Base-by-base conservation (phyloP, 2,888 invertebrate species). In the Lathronympha strigana region DNA sequence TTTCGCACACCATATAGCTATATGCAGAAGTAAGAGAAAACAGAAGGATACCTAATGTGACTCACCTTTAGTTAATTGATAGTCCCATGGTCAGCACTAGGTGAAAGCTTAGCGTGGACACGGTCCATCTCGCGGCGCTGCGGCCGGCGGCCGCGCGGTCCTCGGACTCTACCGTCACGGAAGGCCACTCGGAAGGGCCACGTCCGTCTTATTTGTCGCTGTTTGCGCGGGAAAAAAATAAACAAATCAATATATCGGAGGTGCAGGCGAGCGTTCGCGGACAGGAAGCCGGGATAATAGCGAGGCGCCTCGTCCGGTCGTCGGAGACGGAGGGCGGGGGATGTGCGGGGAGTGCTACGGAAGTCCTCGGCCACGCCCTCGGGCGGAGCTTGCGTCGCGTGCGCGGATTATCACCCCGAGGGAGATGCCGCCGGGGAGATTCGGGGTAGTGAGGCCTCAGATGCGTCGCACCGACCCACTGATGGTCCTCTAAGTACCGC, bases 211-310 rank as follows among this genome's bases (percentile, higher is more conserved):
- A 85, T 85, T 84, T 81, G 85, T 82, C 84, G 67, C 84, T 78
- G 80, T 83, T 83, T 79, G 79, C 84, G 82, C 82, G 86, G 81
- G 81, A 86, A 90, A 88, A 81, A 90, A 90, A 91, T 87, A 90
- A 91, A 92, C 90, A 90, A 86, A 90, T 90, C 89, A 82, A 89
- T 89, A 83, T 84, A 85, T 88, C 81, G 83, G 76, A 76, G 86
- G 82, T 84, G 78, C 78, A 87, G 80, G 86, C 91, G 88, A 83
- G 90, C 87, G 90, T 85, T 83, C 86, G 83, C 82, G 87, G 87
- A 90, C 90, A 90, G 91, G 91, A 92, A 91, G 81, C 90, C 82
- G 83, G 85, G 84, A 91, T 92, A 92, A 92, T 90, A 89, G 90
- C 85, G 87, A 88, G 80, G 78, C 73, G 80, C 76, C 78, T 78